Evolutionary conservation across 2,113 vertebrate species (phyloP).

Genomic region (Rhinolophus ferrumequinum): DNA sequence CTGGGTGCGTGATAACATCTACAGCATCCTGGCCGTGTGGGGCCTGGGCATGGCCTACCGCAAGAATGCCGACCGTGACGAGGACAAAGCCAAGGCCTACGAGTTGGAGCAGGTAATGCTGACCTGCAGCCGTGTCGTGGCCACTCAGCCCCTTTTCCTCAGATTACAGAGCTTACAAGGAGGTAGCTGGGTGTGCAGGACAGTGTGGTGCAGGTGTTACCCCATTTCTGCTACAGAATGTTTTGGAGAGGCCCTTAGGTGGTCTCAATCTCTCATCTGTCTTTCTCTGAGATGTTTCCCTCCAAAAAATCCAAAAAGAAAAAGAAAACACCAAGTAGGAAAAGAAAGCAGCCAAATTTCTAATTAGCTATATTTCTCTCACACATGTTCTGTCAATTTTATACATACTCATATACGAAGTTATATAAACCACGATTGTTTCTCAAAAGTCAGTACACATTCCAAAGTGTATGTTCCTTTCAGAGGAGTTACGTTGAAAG

Average conservation of each 20-base stretch:
- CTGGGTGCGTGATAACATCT: slow-evolving; percentile 98
- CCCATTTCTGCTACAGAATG: not conserved
- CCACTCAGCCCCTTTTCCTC: not conserved
- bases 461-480: not conserved
- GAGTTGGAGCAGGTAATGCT: slow-evolving; percentile 95
- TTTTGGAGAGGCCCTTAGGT: not conserved
- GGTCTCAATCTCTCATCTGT: not conserved
- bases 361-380: slow-evolving; percentile 5
- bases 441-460: slow-evolving; percentile 25
- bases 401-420: not conserved
- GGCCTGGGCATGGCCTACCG: slow-evolving; percentile 98
- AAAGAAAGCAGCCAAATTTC: slow-evolving; percentile 38
- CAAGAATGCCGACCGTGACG: slow-evolving; percentile 97
- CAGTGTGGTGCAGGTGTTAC: not conserved
- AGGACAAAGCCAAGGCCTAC: slow-evolving; percentile 99
- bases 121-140: not conserved
- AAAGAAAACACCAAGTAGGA: not conserved
- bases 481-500: not conserved
- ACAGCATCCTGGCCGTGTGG: slow-evolving; percentile 97
- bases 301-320: not conserved
- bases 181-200: not conserved
- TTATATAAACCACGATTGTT: not conserved
- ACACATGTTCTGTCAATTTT: not conserved
- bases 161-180: not conserved
- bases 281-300: slow-evolving; percentile 30